Percentiles rank a stretch among this genome's conserved stretches.
Evolutionary conservation across 1,140 invertebrate species (phyloP).

Genomic region (Lethocerus indicus): DNA sequence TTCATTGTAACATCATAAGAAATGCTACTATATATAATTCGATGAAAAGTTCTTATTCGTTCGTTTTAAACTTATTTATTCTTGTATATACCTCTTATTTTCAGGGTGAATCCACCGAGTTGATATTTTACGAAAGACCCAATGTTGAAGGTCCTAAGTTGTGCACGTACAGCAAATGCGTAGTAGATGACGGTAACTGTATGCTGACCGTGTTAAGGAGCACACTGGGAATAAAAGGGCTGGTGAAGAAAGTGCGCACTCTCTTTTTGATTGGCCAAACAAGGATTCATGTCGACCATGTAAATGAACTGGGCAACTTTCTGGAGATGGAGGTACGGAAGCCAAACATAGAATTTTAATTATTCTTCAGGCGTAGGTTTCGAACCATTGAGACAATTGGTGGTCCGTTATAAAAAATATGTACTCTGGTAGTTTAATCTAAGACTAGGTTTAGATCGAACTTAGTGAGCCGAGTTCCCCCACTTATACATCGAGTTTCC

Average conservation of each 20-base stretch:
- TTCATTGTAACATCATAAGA: no score
- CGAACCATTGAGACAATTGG: no score
- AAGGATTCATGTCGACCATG: constrained; percentile 73
- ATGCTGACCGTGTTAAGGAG: constrained; percentile 29
- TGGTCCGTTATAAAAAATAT: no score
- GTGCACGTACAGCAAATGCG: constrained; percentile 23
- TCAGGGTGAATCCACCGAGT: constrained; percentile 33
- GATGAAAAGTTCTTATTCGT: no score
- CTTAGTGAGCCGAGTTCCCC: no score
- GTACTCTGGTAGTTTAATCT: no score
- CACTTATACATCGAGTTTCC: no score
- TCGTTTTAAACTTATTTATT: constrained; percentile 12
- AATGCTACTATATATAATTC: no score
- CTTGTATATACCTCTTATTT: constrained; percentile 9
- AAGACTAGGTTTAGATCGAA: no score
- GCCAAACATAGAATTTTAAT: no score
- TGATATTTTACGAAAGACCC: constrained; percentile 64
- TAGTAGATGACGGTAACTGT: constrained; percentile 21
- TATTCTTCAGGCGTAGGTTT: no score
- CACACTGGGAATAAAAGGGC: constrained; percentile 43
- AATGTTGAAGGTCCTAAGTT: constrained; percentile 53
- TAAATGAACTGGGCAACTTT: constrained; percentile 63
- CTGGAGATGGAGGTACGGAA: constrained; percentile 74
- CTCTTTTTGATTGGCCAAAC: constrained; percentile 70
- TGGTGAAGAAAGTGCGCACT: constrained; percentile 51